Base-by-base conservation (phyloP, 2,888 invertebrate genomes). In the Mystacides longicornis region DNA sequence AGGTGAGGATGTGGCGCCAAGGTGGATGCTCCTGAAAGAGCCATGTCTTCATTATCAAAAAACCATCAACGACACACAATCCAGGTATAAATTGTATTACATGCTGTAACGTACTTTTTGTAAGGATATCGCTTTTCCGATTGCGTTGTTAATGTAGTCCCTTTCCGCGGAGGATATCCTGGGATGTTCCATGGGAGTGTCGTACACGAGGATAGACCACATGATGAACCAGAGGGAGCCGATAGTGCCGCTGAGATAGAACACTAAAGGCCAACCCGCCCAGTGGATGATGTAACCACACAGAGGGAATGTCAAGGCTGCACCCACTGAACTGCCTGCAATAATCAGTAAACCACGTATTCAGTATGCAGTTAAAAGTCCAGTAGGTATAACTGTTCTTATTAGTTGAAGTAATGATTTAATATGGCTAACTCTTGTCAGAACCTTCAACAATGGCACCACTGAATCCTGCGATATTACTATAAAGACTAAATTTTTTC, bases 261-360 rank as follows among this genome's bases (percentile, higher is more conserved):
- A 89, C 1, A 85, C 85, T 60, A 81, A 78, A 63, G 84, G 83
- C 89, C 89, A 89, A 2, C 84, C 83, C 55, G 78, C 79, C 64
- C 71, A 69, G 56, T 79, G 78, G 51, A 83, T 83, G 9, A 89
- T 76, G 57, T 79, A 74, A 1, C 87, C 87, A 61, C 86, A 86
- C 55, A 87, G 68, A 0, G 87, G 85, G 67, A 85, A 85, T 7
- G 86, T 85, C 16, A 84, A 59, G 0, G 83, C 84, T 19, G 81
- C 80, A 7, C 85, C 85, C 1, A 85, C 75, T 0, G 84, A 84
- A 65, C 84, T 83, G 11, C 60, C 60, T 60, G 54, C 11, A 57
- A 57, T 61, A 37, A 7, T n/a, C n/a, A n/a, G n/a, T n/a, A n/a
- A n/a, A n/a, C n/a, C n/a, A n/a, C n/a, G n/a, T n/a, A n/a, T n/a